phyloP scores from a whole-genome alignment of 2,888 invertebrate genomes.

The Noctua fimbriata region DNA sequence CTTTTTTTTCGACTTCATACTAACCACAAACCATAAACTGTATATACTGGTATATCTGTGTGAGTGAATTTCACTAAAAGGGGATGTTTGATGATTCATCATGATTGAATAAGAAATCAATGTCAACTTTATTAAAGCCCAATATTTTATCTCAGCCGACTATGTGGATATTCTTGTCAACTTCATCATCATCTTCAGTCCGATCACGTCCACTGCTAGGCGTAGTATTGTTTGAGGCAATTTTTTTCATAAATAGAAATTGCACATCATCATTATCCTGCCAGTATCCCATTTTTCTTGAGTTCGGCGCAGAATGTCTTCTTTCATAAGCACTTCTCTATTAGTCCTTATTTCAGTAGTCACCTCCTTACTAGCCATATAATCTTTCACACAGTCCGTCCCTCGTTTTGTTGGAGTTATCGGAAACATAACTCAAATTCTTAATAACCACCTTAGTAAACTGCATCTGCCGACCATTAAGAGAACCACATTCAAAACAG shows the following conservation, averaged over 20 bases:
- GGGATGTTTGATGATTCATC: neutral
- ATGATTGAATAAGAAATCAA: neutral
- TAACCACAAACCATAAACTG: neutral
- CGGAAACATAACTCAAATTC: neutral
- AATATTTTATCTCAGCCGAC: neutral
- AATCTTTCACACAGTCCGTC: neutral
- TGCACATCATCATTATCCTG: neutral
- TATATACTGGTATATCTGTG: neutral
- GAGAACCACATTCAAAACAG: conserved; percentile 39
- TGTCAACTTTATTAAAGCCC: neutral
- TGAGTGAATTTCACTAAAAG: neutral
- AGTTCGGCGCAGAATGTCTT: neutral
- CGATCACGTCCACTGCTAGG: neutral
- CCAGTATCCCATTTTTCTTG: neutral
- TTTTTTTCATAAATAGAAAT: neutral
- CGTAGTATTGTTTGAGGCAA: neutral
- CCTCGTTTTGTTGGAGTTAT: too few species aligned
- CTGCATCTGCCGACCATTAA: conserved; percentile 15
- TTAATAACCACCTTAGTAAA: conserved; percentile 3
- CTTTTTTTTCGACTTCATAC: neutral
- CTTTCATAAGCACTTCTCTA: neutral
- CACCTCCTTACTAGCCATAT: neutral
- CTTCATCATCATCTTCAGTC: neutral
- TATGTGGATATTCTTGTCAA: neutral
- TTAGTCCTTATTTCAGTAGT: neutral